Base-by-base conservation (phyloP, 2,888 invertebrate genomes). In the Caenorhabditis macrosperma region DNA sequence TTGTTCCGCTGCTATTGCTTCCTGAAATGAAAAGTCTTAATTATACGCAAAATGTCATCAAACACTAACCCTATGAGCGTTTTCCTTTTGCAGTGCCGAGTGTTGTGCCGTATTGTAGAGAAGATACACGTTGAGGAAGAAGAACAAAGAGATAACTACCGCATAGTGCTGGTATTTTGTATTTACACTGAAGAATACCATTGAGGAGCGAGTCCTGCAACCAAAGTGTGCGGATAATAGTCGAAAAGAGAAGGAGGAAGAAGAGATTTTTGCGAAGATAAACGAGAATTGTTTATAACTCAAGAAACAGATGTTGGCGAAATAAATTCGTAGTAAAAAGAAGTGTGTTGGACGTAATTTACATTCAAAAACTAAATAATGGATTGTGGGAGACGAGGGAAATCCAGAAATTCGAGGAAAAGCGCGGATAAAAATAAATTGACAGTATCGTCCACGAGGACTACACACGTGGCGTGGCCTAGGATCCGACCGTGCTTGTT, bases 101-200 rank as follows among this genome's bases (percentile, higher is more conserved):
- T 72, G 50, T 20, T 72, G 68, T 15, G 72, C 78, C 7, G 78
- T 54, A 41, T 64, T 72, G 26, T 78, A 74, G 9, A 78, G 28
- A 12, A 78, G 24, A 55, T 78, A 78, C 12, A 78, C 68, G 46
- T 78, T 78, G 7, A 78, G 59, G 12, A 78, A 68, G 46, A 78
- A 74, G 63, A 78, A 72, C 30, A 72, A 50, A 6, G 44, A 54
- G 24, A 78, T 74, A 1, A 74, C 44, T 26, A 61, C 10, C 35
- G 63, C 57, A 74, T 68, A 72, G 20, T 67, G 66, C 50, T 46
- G 48, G 67, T 72, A 72, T 38, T 59, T 48, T 44, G 41, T 52
- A 20, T 28, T 52, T 9, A 38, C 38, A 26, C 75, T 28, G 52
- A 44, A 28, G n/a, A 75, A 22, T n/a, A 54, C 59, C 75, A 75